Evolutionary conservation across 2,888 invertebrate genomes (phyloP).

Genomic region (Notodonta dromedarius): DNA sequence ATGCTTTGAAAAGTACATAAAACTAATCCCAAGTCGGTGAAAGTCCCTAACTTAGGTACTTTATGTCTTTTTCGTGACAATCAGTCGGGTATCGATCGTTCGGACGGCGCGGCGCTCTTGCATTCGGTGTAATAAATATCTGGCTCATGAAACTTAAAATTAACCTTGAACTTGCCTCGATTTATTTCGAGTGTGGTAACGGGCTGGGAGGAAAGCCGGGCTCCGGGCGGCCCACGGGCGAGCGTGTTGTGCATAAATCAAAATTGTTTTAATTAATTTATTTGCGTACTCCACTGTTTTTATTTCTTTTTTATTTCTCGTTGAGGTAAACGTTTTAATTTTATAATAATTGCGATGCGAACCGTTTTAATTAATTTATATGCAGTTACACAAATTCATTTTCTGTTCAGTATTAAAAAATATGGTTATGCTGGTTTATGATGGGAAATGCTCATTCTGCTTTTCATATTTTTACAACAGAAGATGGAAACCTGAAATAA

Average conservation of each 20-base stretch:
- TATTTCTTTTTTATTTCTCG: constrained; percentile 12
- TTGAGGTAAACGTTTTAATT: constrained; percentile 12
- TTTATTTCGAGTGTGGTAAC: constrained; percentile 8
- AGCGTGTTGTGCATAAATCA: constrained; percentile 24
- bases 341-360: not conserved
- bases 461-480: too few relatives aligned
- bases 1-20: constrained; percentile 40
- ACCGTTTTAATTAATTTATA: too few relatives aligned
- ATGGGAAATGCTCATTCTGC: too few relatives aligned
- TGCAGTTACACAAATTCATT: too few relatives aligned
- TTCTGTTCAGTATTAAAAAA: too few relatives aligned
- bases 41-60: constrained; percentile 31
- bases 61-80: constrained; percentile 37
- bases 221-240: constrained; percentile 4
- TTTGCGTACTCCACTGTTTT: constrained; percentile 14
- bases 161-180: constrained; percentile 34
- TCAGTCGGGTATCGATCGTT: constrained; percentile 29
- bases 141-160: constrained; percentile 28
- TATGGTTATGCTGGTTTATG: too few relatives aligned
- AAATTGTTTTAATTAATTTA: constrained; percentile 26
- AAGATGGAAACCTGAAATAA: not conserved
- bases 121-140: constrained; percentile 22
- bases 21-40: constrained; percentile 42
- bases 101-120: constrained; percentile 22
- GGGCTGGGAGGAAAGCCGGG: constrained; percentile 2